These are phyloP conservation scores for Scylla paramamosain DNA, from an alignment of 1,140 invertebrate genomes.

Conservation along the genomic window DNA sequence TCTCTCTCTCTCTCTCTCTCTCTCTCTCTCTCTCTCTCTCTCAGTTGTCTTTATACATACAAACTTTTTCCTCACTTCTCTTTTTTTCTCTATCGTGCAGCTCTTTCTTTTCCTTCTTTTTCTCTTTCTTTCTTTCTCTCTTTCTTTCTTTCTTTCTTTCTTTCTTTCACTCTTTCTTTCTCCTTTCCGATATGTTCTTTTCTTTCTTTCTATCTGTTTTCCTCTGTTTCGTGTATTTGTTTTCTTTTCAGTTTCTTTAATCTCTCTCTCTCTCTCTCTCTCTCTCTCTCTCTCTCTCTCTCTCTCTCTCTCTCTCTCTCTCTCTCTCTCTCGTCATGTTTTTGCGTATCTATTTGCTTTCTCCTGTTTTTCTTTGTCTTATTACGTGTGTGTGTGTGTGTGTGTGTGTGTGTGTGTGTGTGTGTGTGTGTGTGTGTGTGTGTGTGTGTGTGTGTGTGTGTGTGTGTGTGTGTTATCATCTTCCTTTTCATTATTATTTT, in stretches of 20 bases:
- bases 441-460: no score
- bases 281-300: constrained; percentile 22
- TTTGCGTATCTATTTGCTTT: neutral
- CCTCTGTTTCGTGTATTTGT: neutral
- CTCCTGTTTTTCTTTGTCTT: no score
- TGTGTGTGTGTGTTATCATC: no score
- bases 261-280: neutral
- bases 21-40: neutral
- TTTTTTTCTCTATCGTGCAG: neutral
- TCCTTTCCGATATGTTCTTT: neutral
- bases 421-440: no score
- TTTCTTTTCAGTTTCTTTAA: neutral
- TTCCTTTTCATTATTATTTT: no score
- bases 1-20: no score
- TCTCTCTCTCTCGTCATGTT: no score
- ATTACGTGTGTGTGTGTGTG: neutral
- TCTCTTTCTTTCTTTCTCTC: neutral
- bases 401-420: no score
- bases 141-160: neutral
- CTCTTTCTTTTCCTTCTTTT: no score
- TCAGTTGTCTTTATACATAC: neutral
- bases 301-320: constrained; percentile 1
- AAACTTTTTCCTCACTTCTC: neutral
- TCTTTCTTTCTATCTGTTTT: neutral
- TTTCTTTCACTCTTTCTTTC: neutral